Evolutionary conservation across 2,797 vertebrate genomes (phyloP), one percentile per base, ranked within the genome.

Genomic region (Stomatorhinus walkeri): DNA sequence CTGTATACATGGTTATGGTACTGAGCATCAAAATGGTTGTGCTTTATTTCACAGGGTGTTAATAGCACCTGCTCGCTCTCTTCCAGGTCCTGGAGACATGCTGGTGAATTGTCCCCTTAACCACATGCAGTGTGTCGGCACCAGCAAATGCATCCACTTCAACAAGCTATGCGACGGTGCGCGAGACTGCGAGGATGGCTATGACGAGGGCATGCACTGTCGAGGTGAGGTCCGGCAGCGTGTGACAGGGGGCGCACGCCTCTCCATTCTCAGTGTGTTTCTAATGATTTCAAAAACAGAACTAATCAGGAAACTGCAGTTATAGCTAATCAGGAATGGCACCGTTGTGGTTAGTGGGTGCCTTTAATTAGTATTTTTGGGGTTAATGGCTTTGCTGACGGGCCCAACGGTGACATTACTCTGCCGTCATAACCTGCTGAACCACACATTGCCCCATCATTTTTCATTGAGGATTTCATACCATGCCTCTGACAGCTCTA

Each of bases 191-290:
- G 92, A 93, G 1, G 95, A 97, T 0, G 96, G 96, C 0, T 95
- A 92, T 2, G 97, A 97, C 0, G 97, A 97, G 91, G 97, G 96
- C 19, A 93, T 92, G 0, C 96, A 97, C 19, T 97, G 97, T 89
- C 93, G 93, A 89, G 96, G 97, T 97, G 90, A 96, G 95, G n/a
- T 54, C 51, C 19, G 9, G 64, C 24, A 12, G 28, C 49, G 4
- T 46, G 48, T 3, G 49, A 22, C 54, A 10, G 40, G 28, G 36
- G 87, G 3, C 7, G 19, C 12, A 3, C 3, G 9, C 87, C 43
- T 64, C 43, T 22, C 43, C 54, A 36, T 16, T 72, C 28, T 32
- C 64, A 14, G 24, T 32, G 64, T 12, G 12, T 72, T 16, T 72
- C 28, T 72, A 16, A 36, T 72, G 12, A 14, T 36, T 5, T 36